These are phyloP conservation scores for Agonopterix alstromeriana DNA, from an alignment of 2,888 invertebrate species.

Conservation along the genomic window DNA sequence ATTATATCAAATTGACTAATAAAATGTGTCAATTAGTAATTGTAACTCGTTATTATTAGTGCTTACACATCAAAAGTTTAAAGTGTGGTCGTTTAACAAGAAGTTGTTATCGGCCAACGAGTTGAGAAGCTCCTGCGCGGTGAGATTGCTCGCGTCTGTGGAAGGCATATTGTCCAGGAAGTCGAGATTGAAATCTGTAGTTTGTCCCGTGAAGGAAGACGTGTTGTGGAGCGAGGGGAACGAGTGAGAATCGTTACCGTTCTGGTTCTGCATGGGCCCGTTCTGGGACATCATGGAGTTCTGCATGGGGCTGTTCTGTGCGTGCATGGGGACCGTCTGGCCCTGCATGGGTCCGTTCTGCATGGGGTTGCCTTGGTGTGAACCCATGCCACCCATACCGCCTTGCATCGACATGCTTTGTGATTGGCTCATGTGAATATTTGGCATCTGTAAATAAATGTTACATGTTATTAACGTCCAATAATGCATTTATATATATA, in stretches of 20 bases:
- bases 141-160: constrained; percentile 84
- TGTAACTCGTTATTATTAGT: constrained; percentile 4
- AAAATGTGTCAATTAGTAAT: constrained; percentile 24
- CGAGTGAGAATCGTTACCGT: constrained; percentile 18
- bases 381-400: constrained; percentile 31
- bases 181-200: constrained; percentile 87
- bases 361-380: constrained; percentile 38
- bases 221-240: constrained; percentile 54
- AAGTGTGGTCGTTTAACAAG: constrained; percentile 77
- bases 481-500: neutral
- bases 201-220: constrained; percentile 67
- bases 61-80: constrained; percentile 27
- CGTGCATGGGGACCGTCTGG: constrained; percentile 32
- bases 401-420: constrained; percentile 78
- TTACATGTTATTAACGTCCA: too few relatives aligned
- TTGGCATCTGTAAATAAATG: constrained; percentile 71
- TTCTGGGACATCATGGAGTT: constrained; percentile 41
- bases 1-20: constrained; percentile 29
- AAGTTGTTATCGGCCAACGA: constrained; percentile 86
- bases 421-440: constrained; percentile 83
- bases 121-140: constrained; percentile 89
- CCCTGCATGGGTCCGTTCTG: constrained; percentile 34
- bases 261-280: constrained; percentile 23
- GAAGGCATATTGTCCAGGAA: constrained; percentile 89
- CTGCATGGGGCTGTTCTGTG: constrained; percentile 31